These are phyloP conservation scores for Trichonephila clavipes DNA, from an alignment of 1,140 invertebrate genomes.

Conservation along the genomic window DNA sequence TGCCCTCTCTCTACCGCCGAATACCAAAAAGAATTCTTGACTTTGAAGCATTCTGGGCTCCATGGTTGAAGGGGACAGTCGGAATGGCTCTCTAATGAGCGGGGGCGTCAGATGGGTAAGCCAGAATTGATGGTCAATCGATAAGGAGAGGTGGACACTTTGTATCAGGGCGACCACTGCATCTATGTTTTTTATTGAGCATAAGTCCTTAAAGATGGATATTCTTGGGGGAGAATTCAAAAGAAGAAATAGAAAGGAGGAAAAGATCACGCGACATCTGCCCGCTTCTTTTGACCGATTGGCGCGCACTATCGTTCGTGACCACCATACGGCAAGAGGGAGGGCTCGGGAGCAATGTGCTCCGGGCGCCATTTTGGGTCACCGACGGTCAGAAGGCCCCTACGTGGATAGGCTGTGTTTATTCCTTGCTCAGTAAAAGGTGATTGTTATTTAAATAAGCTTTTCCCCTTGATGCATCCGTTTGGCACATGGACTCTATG, in stretches of 20 bases:
- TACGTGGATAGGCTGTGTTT: too few species aligned
- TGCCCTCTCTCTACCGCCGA: too few species aligned
- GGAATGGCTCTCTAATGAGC: not conserved
- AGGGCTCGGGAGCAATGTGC: not conserved
- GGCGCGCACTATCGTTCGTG: slow-evolving; percentile 48
- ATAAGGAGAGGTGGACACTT: not conserved
- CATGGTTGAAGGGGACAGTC: not conserved
- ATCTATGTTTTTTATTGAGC: slow-evolving; percentile 66
- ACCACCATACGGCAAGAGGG: slow-evolving; percentile 2
- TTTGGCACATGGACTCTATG: too few species aligned
- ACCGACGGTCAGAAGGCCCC: not conserved
- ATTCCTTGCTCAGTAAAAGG: too few species aligned
- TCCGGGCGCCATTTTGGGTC: not conserved
- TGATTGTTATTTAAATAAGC: too few species aligned
- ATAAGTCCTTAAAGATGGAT: slow-evolving; percentile 45
- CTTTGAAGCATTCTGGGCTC: too few species aligned
- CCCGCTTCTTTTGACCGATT: slow-evolving; percentile 61
- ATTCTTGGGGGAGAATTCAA: not conserved
- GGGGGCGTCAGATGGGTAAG: not conserved
- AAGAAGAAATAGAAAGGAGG: not conserved
- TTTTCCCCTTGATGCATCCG: too few species aligned
- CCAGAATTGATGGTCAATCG: not conserved
- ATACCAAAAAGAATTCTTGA: too few species aligned
- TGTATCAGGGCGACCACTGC: slow-evolving; percentile 23
- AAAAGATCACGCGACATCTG: slow-evolving; percentile 70